Percentiles rank a stretch among this genome's conserved stretches.
phyloP scores from a whole-genome alignment of 2,113 vertebrate species.

The Andinoacara biseriatus region DNA sequence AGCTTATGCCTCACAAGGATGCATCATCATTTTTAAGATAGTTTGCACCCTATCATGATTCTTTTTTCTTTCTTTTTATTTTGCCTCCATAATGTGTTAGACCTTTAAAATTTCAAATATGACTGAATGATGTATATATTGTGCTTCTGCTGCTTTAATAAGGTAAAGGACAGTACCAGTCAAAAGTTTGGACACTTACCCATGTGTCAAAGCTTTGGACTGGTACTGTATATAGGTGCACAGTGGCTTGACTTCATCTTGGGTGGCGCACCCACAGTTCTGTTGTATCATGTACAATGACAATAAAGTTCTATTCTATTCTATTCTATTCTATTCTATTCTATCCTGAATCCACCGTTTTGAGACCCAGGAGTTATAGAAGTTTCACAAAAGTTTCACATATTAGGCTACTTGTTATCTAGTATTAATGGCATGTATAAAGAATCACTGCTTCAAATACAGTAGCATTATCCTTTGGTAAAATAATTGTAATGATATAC shows the following conservation, averaged over 20 bases:
- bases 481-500: neutral
- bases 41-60: no score
- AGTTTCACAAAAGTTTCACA: neutral
- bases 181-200: no score
- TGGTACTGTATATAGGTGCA: no score
- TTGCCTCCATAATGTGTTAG: neutral
- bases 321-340: neutral
- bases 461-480: neutral
- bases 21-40: neutral
- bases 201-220: no score
- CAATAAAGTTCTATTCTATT: no score
- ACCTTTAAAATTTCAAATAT: neutral
- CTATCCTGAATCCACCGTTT: neutral
- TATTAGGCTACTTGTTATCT: neutral
- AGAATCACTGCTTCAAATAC: neutral
- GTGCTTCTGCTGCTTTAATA: neutral
- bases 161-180: neutral
- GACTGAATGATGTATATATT: neutral
- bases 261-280: no score
- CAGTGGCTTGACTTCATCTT: no score
- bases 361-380: neutral
- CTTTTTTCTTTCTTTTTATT: neutral
- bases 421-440: neutral
- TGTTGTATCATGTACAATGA: no score
- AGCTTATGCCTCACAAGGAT: neutral